These are phyloP conservation scores for Arctia plantaginis DNA, from an alignment of 2,888 invertebrate genomes.

Conservation along the genomic window DNA sequence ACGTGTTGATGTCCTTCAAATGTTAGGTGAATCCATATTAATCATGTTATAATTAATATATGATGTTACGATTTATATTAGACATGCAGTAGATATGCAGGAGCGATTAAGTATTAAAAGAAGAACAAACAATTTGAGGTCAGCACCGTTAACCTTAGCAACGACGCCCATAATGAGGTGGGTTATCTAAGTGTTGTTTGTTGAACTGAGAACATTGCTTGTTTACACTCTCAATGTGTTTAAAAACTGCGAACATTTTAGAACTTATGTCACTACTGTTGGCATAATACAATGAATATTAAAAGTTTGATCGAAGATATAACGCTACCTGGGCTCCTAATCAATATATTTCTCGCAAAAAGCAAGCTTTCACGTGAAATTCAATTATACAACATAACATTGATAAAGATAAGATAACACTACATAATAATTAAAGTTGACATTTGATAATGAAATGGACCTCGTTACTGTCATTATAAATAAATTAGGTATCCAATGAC, in stretches of 20 bases:
- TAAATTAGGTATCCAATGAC: neutral
- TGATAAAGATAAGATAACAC: conserved; percentile 3
- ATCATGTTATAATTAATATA: neutral
- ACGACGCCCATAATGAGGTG: conserved; percentile 29
- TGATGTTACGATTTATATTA: neutral
- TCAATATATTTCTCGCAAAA: neutral
- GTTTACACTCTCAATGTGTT: conserved; percentile 9
- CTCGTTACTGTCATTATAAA: neutral
- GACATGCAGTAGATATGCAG: conserved; percentile 8
- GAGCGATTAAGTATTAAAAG: conserved; percentile 10
- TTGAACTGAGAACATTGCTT: conserved; percentile 57
- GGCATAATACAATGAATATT: no score
- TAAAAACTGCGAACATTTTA: neutral
- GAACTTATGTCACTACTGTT: neutral
- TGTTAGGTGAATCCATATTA: neutral
- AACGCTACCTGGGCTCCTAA: no score
- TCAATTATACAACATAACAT: neutral
- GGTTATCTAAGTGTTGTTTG: conserved; percentile 52
- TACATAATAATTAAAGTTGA: neutral
- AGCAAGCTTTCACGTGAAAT: neutral
- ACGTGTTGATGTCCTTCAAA: neutral
- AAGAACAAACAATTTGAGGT: conserved; percentile 27
- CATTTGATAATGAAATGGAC: neutral
- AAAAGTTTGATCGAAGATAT: neutral
- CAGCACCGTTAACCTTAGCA: conserved; percentile 48